Conservation (phyloP, 2,888 invertebrate genomes). For the Oxystoma pomonae region DNA sequence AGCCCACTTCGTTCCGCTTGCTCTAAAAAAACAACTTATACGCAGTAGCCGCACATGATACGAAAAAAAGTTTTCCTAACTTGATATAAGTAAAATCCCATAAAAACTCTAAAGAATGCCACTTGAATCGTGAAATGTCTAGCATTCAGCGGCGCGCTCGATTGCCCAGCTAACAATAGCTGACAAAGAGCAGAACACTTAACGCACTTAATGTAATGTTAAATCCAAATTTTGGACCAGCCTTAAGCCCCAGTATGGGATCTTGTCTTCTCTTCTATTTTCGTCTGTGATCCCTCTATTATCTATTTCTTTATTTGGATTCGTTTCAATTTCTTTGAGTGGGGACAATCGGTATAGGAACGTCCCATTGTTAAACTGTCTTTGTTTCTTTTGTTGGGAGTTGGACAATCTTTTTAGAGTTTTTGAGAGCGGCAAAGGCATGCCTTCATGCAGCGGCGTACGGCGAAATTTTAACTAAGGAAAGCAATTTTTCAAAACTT, state of each 20-base stretch:
- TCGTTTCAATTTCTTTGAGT: background rate
- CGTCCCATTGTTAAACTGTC: background rate
- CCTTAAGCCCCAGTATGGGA: background rate
- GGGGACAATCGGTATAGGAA: background rate
- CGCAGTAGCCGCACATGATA: no score
- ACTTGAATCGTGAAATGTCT: background rate
- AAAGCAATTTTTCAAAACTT: no score
- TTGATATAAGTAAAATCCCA: no score
- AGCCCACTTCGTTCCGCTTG: no score
- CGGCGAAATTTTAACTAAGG: no score
- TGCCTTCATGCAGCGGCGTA: no score
- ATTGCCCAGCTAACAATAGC: background rate
- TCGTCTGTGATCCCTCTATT: background rate
- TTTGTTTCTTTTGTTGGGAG: background rate
- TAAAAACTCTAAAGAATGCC: no score
- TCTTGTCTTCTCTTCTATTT: background rate
- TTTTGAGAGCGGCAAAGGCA: no score
- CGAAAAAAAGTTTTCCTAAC: no score
- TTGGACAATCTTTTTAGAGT: no score
- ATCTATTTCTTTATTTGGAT: no score
- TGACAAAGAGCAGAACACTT: background rate
- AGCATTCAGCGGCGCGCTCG: background rate
- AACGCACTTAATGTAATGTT: background rate
- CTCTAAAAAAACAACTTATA: no score
- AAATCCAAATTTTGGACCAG: background rate